Evolutionary conservation across 2,797 vertebrate species (phyloP).

Genomic region (Ciconia nigra): DNA sequence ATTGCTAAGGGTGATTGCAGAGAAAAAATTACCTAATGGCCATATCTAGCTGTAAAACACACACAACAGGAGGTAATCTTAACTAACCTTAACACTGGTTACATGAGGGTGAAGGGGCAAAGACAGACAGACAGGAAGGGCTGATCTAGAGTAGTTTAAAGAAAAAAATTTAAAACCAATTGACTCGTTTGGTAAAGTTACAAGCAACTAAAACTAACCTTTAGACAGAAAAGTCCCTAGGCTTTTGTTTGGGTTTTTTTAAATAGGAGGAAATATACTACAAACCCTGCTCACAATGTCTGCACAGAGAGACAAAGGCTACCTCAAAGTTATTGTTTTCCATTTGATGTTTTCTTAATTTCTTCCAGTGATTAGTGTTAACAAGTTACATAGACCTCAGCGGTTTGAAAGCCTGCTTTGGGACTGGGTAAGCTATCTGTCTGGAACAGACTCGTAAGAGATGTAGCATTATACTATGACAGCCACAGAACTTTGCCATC

Average conservation of each 20-base stretch:
- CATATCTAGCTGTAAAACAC: neutral
- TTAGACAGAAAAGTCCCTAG: neutral
- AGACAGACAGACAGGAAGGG: neutral
- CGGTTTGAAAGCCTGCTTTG: neutral
- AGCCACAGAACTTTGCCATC: neutral
- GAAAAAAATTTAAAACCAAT: neutral
- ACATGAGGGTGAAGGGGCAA: neutral
- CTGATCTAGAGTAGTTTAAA: neutral
- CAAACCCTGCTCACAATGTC: neutral
- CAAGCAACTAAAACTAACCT: neutral
- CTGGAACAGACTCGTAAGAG: neutral
- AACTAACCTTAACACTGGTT: neutral
- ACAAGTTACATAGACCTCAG: neutral
- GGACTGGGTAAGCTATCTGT: neutral
- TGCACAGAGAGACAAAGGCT: neutral
- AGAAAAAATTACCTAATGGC: neutral
- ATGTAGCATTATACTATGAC: neutral
- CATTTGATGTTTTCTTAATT: neutral
- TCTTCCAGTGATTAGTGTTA: neutral
- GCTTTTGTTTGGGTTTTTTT: too few relatives aligned
- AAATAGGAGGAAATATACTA: neutral
- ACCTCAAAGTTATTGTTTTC: neutral
- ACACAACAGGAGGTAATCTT: neutral
- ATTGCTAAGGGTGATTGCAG: neutral
- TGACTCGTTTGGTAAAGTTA: neutral